Base-by-base conservation (phyloP, 2,113 vertebrate genomes). In the Centropus unirufus region DNA sequence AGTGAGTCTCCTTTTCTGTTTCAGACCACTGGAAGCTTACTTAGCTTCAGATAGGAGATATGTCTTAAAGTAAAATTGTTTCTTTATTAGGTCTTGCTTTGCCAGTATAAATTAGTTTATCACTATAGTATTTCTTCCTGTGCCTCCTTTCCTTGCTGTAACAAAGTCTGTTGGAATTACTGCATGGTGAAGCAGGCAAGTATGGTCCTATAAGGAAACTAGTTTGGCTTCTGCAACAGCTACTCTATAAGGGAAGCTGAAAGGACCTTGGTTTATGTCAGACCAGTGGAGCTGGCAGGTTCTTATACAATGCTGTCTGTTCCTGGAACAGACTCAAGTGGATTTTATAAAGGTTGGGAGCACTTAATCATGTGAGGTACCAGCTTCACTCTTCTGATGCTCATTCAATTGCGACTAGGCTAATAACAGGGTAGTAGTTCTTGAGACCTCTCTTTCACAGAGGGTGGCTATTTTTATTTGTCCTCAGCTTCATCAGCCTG, bases 211-310 rank as follows among this genome's bases (percentile, higher is more conserved):
- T 61, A 89, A 75, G 46, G 74, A 59, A 95, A 92, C 55, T 9
- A 36, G 13, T 59, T 75, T 29, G 67, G 30, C 29, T 77, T 88
- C 51, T 85, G 27, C 49, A 83, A 21, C 6, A 14, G 20, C 44
- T 85, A 27, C 87, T 95, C 70, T 85, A 8, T 62, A 72, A 85
- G 70, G 78, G 40, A 84, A 57, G 49, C 23, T 29, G 54, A 79
- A 83, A 32, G n/a, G 24, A 74, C 55, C 39, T 92, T 95, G 91
- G 36, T 95, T 92, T 90, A 83, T 85, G 70, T 93, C 82, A 90
- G 68, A 58, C 24, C 10, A 2, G 54, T 74, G 55, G 54, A 74
- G 67, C 64, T 89, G 87, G 55, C 80, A 89, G 83, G 79, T 95
- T 86, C 85, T 95, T 83, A 80, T 39, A 90, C 68, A 83, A 29